phyloP scores from a whole-genome alignment of 2,113 vertebrate genomes.

The Heterochromis multidens region DNA sequence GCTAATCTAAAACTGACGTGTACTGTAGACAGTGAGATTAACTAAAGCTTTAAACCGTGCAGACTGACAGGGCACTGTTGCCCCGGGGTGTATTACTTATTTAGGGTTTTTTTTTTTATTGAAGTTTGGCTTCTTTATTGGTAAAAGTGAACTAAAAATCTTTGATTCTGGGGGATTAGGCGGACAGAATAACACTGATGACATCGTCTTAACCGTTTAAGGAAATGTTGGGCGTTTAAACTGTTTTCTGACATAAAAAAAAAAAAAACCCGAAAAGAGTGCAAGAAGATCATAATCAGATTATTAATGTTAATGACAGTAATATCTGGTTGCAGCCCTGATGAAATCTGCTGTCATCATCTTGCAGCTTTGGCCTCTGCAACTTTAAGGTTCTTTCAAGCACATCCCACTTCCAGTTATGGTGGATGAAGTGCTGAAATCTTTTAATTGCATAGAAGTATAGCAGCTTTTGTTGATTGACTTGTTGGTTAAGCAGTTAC shows the following conservation, averaged over 20 bases:
- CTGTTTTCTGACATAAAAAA: neutral
- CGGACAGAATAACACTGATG: neutral
- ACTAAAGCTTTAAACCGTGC: neutral
- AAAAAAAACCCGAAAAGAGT: neutral
- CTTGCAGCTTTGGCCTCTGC: neutral
- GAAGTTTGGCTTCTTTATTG: neutral
- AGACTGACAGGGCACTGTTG: neutral
- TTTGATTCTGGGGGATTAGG: neutral
- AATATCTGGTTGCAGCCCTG: neutral
- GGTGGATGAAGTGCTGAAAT: neutral
- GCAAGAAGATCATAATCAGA: neutral
- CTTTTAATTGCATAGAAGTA: neutral
- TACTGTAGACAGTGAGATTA: slow-evolving; percentile 17
- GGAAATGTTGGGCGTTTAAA: neutral
- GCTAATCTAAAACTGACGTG: neutral
- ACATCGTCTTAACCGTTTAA: neutral
- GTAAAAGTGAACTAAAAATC: too few species aligned
- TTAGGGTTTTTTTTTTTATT: neutral
- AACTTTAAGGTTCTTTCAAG: neutral
- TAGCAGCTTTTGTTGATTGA: neutral
- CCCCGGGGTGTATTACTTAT: neutral
- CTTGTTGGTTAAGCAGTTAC: neutral
- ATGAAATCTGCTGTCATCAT: neutral
- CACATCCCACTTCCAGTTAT: neutral
- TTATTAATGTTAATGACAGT: neutral